Evolutionary conservation across 2,113 vertebrate genomes (phyloP), one percentile per base, ranked within the genome.

Genomic region (Climacteris rufus): DNA sequence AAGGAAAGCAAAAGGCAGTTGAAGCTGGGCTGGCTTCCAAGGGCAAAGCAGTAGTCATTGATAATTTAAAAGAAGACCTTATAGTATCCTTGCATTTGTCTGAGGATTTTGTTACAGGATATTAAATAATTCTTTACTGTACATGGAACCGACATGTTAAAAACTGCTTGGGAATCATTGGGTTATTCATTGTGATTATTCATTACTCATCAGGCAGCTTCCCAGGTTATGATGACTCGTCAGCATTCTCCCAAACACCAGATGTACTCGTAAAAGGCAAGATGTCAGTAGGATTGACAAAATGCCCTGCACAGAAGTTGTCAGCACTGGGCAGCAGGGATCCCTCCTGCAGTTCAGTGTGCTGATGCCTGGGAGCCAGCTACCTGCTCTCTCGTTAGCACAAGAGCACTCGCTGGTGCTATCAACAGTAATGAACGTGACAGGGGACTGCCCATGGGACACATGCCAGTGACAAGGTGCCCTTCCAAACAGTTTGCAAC

Each of bases 251-350:
- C 31, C 80, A 31, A 82, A 87, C 72, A 71, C 39, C 39, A 85
- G 61, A 69, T 54, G 70, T 59, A 76, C 35, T 84, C n/a, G 59
- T 91, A 59, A 93, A 94, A 90, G 52, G 44, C 77, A 90, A 39
- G 64, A 95, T 90, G 56, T 74, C 88, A 91, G 42, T 53, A 91
- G 52, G 68, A 66, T 27, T 90, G 66, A 96, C 66, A 96, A 94
- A 93, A 82, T 56, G 81, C 64, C 37, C 72, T 50, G 83, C 37
- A 31, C 60, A 85, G 80, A 19, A 94, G 56, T 81, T 97, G 87
- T 80, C 88, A 87, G 80, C 59, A 20, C 37, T 61, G 85, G 78
- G 70, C 63, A 77, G 52, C 75, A 78, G 82, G 49, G 56, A 81
- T 87, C 19, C 45, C 66, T 93, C 68, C 83, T 92, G 69, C 76